Conservation (phyloP, 2,113 vertebrate species). For the Toxostoma redivivum region DNA sequence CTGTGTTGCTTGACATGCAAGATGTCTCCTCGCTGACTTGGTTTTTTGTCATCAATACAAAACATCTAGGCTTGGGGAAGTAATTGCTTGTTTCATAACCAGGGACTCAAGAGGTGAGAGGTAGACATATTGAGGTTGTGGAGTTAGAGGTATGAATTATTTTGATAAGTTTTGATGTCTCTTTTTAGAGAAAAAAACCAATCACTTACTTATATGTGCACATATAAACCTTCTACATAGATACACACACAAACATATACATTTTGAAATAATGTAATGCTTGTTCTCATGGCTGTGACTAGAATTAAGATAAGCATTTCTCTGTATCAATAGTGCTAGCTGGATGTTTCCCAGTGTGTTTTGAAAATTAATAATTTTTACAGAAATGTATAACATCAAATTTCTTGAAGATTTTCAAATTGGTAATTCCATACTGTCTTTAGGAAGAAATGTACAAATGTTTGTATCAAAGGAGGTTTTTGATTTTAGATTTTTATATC, state of each 20-base stretch:
- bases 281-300: neutral
- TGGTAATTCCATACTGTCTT: neutral
- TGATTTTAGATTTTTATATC: neutral
- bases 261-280: neutral
- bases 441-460: neutral
- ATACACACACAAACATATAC: neutral
- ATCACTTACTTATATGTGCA: rapidly evolving
- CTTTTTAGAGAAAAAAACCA: neutral
- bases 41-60: neutral
- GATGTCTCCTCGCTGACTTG: neutral
- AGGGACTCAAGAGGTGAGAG: neutral
- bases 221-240: neutral
- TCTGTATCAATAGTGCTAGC: neutral
- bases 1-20: neutral
- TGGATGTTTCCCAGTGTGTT: neutral
- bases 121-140: neutral
- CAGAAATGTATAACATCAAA: neutral
- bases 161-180: neutral
- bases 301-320: neutral
- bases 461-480: neutral
- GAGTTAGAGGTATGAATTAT: neutral
- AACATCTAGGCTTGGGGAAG: neutral
- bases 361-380: neutral
- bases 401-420: neutral
- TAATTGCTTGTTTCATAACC: neutral